phyloP scores from a whole-genome alignment of 1,140 invertebrate genomes.

The Vollenhovia emeryi region DNA sequence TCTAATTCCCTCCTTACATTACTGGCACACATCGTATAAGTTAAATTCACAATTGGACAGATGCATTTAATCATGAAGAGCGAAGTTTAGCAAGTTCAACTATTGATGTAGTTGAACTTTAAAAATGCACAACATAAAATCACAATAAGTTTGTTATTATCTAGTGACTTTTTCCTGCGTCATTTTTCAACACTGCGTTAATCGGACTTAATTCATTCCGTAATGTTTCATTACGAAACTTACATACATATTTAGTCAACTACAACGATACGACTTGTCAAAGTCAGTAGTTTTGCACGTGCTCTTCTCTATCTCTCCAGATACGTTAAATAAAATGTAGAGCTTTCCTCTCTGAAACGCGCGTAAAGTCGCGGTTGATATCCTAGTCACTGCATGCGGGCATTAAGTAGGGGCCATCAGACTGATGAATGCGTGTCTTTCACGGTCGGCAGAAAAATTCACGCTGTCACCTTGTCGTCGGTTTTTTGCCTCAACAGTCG shows the following conservation, averaged over 20 bases:
- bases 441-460: constrained; percentile 19
- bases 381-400: constrained; percentile 21
- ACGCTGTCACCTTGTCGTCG: constrained; percentile 43
- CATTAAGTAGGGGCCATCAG: constrained; percentile 77
- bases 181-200: not conserved
- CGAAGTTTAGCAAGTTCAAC: not conserved
- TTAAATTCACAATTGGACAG: not conserved
- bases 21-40: not conserved
- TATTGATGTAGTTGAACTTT: too few relatives aligned
- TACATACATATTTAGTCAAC: not conserved
- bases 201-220: not conserved
- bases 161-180: not conserved
- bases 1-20: constrained; percentile 4
- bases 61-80: not conserved
- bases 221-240: not conserved
- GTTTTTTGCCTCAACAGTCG: constrained; percentile 53
- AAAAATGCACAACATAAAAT: not conserved
- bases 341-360: constrained; percentile 9
- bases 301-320: not conserved
- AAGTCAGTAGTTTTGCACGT: not conserved
- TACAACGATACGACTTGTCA: not conserved
- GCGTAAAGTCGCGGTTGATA: constrained; percentile 37
- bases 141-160: not conserved
- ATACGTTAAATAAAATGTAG: constrained; percentile 20
- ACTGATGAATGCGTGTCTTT: constrained; percentile 71